A percentile compares a stretch with the other conserved stretches of the same genome.
Evolutionary conservation across 2,797 vertebrate species (phyloP).

Genomic region (Pristis pectinata): DNA sequence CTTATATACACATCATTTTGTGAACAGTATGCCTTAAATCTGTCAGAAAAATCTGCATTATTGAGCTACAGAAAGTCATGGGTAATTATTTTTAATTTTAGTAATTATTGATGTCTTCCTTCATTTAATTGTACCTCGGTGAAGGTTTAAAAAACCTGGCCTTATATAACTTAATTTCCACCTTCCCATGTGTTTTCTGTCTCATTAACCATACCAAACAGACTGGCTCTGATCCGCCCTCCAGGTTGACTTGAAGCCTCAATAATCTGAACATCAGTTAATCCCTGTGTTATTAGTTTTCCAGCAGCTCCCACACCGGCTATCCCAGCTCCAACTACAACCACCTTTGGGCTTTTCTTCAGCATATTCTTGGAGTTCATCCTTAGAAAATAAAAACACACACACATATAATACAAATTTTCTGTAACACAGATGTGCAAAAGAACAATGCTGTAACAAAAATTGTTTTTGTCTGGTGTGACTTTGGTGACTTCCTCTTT

Average conservation of each 20-base stretch:
- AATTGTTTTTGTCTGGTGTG: not conserved
- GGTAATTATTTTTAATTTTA: not conserved
- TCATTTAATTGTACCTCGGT: not conserved
- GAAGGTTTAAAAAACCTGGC: not conserved
- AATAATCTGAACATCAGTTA: constrained; percentile 46
- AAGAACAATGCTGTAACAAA: not conserved
- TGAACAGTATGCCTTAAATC: not conserved
- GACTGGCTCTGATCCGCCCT: constrained; percentile 44
- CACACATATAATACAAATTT: not conserved
- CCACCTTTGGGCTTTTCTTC: constrained; percentile 41
- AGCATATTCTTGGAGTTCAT: constrained; percentile 11
- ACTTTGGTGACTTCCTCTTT: not conserved
- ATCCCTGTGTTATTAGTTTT: constrained; percentile 43
- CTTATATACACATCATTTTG: not conserved
- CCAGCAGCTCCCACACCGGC: constrained; percentile 46
- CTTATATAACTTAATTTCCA: not conserved
- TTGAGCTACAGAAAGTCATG: not conserved
- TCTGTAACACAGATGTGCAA: not conserved
- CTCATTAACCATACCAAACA: constrained; percentile 41
- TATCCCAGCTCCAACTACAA: constrained; percentile 47
- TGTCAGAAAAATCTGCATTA: not conserved
- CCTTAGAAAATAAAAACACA: not conserved
- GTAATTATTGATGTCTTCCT: not conserved
- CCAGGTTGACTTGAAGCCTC: constrained; percentile 45
- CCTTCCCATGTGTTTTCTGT: not conserved